Evolutionary conservation across 1,140 invertebrate genomes (phyloP).

Genomic region (Orius insidiosus): DNA sequence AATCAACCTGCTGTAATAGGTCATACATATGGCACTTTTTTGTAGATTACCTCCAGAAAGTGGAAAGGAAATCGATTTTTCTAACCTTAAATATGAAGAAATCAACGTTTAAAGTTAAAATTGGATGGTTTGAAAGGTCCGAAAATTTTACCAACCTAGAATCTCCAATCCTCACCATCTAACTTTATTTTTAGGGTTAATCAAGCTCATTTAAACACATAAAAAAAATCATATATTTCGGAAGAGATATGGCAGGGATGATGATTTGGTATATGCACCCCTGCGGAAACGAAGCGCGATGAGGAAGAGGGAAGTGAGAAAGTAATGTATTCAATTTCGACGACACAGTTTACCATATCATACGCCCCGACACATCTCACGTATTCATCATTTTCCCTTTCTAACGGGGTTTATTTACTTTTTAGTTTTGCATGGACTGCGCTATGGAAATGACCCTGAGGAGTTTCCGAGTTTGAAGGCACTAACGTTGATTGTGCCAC

Average conservation of each 20-base stretch:
- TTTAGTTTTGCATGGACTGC: slow-evolving; percentile 7
- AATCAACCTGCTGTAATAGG: too few species aligned
- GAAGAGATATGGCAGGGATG: not conserved
- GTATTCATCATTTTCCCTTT: not conserved
- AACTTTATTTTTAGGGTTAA: too few species aligned
- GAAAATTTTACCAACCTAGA: too few species aligned
- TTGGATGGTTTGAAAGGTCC: too few species aligned
- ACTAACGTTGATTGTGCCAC: not conserved
- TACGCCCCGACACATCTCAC: not conserved
- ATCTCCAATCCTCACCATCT: too few species aligned
- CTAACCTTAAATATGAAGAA: too few species aligned
- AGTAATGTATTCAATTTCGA: slow-evolving; percentile 3
- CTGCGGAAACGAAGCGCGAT: not conserved
- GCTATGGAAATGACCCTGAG: slow-evolving; percentile 4
- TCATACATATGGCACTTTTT: too few species aligned
- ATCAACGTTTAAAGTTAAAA: too few species aligned
- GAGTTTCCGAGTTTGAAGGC: not conserved
- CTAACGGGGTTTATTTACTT: slow-evolving; percentile 5
- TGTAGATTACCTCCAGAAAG: too few species aligned
- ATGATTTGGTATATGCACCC: slow-evolving; percentile 6
- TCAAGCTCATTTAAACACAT: too few species aligned
- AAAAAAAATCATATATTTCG: too few species aligned
- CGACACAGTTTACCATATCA: slow-evolving; percentile 7
- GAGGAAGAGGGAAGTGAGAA: not conserved
- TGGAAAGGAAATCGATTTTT: too few species aligned